Evolutionary conservation across 2,797 vertebrate species (phyloP), one percentile per base, ranked within the genome.

Genomic region (Mormyrops boulengeri): DNA sequence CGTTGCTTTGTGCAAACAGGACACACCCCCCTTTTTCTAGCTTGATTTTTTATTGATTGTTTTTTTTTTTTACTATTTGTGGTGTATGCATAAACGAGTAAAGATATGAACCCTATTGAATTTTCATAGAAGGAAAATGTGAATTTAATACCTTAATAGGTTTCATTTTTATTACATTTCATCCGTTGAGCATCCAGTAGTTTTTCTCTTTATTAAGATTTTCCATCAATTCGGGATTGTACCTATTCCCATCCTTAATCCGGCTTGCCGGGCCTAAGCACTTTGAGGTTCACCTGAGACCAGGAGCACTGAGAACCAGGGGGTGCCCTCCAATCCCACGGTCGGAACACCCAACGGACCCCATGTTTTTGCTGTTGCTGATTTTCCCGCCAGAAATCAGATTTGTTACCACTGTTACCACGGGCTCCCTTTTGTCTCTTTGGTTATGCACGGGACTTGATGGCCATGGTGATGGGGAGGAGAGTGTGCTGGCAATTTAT

Each of bases 81-180:
- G 85, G 85, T 87, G 85, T 87, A 30, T 87, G 50, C 50, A 41
- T 60, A 41, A 87, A 55, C 7, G 85, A 87, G 85, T 57, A 30
- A 41, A 44, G 85, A 55, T 87, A 87, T 87, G 85, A 87, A 87
- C 85, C 85, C 85, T 87, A 87, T 87, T 87, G 85, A 87, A 87
- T 53, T 60, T 55, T n/a, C 2, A 57, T 57, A 57, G 26, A 87
- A 87, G 22, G 53, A 87, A 30, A 86, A 53, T 26, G 22, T 55
- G 85, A 87, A 53, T 57, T 38, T 57, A 53, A 52, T 80, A 30
- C 22, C 84, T 30, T 86, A 53, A 85, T 11, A 52, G 50, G 47
- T 86, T 86, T 30, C 12, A 52, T 52, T 86, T 86, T 53, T 69
- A 34, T 86, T 86, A 19, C 11, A 34, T 53, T 87, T 30, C 30